Base-by-base conservation (phyloP, 2,113 vertebrate genomes). In the Psophia crepitans region DNA sequence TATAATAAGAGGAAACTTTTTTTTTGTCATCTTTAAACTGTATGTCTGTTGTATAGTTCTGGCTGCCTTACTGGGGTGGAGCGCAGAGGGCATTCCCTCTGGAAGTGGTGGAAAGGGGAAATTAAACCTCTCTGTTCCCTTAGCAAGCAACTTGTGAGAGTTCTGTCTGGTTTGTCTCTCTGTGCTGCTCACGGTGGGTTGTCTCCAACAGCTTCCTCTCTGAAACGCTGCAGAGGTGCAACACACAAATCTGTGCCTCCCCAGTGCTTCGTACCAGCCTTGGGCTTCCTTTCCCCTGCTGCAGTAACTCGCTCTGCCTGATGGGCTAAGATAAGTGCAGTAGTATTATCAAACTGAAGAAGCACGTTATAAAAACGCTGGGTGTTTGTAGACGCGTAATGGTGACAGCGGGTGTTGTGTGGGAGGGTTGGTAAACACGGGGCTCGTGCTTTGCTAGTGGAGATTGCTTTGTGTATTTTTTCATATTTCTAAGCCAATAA, bases 401-500 rank as follows among this genome's bases (percentile, higher is more conserved):
- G 65, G 15, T 44, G 75, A 51, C 44, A 37, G 49, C 51, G n/a
- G 86, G 73, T 89, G 77, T 75, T 58, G 84, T 30, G 94, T 46
- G 83, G 68, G 76, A 89, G 68, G 23, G 18, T 8, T 58, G 46
- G 69, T 39, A 53, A 82, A 44, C 43, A 24, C 35, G 46, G 68
- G 89, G 43, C 32, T 91, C 68, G 27, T 33, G 27, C 71, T 84
- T 61, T 87, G 80, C 51, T 82, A 19, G 74, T 74, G 3, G 2
- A n/a, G 4, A 58, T 75, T 66, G 22, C 48, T 71, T 11, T 61
- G 63, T 33, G 49, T 46, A 32, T 83, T 5, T 5, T 84, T 85
- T 63, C 65, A 56, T 61, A 20, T n/a, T 61, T 92, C 39, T 13
- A 61, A 84, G 48, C 84, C 73, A 94, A 84, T 95, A 96, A 96